Percentiles rank a stretch among this genome's conserved stretches.
These are phyloP conservation scores for Lepus townsendii DNA, from an alignment of 2,797 vertebrate genomes.

Conservation along the genomic window DNA sequence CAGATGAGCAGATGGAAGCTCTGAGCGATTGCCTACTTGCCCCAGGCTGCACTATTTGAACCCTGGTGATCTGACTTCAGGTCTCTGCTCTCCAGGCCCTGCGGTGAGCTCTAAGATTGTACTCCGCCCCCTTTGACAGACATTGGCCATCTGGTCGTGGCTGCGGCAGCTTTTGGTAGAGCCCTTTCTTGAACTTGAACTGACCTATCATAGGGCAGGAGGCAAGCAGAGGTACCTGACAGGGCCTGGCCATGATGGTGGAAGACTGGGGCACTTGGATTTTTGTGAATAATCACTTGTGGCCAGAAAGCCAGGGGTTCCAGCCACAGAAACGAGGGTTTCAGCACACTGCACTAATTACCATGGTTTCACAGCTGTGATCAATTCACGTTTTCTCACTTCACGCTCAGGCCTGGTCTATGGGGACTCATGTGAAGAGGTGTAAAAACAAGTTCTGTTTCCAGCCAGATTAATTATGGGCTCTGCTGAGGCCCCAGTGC, in stretches of 20 bases:
- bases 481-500: constrained; percentile 13
- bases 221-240: neutral
- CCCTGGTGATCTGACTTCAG: neutral
- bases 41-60: neutral
- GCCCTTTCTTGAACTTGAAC: neutral
- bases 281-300: constrained; percentile 59
- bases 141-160: neutral
- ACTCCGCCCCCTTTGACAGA: neutral
- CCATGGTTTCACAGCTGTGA: constrained; percentile 78
- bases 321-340: constrained; percentile 57
- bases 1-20: neutral
- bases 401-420: constrained; percentile 41
- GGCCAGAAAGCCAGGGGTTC: constrained; percentile 43
- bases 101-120: neutral
- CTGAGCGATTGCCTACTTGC: neutral
- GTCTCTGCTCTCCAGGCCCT: neutral
- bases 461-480: constrained; percentile 78
- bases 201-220: neutral
- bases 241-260: neutral
- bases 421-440: constrained; percentile 76
- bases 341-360: constrained; percentile 71
- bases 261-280: neutral
- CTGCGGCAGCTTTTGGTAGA: neutral
- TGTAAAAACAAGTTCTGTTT: constrained; percentile 81
- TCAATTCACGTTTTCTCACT: constrained; percentile 78